phyloP scores from a whole-genome alignment of 2,113 vertebrate species.

The Australoheros scitulus region DNA sequence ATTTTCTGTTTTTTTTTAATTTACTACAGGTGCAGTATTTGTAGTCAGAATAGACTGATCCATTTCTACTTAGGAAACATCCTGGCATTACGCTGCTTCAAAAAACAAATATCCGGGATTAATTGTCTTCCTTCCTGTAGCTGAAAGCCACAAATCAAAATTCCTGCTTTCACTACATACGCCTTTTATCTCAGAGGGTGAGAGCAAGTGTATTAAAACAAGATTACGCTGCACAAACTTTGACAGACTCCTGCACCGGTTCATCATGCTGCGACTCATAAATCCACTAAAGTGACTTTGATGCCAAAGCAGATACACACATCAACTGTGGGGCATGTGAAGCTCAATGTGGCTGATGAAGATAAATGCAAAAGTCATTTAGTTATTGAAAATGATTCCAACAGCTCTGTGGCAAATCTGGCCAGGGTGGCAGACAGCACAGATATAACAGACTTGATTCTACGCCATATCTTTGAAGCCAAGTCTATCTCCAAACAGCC shows the following conservation, averaged over 20 bases:
- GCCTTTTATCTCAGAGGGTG: slow-evolving; percentile 15
- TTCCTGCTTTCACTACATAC: neutral
- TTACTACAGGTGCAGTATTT: neutral
- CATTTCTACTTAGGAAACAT: neutral
- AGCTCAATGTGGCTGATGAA: slow-evolving; percentile 68
- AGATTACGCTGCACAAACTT: slow-evolving; percentile 42
- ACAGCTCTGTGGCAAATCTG: slow-evolving; percentile 58
- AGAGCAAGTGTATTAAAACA: neutral
- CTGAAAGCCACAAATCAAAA: slow-evolving; percentile 16
- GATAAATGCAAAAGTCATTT: slow-evolving; percentile 71
- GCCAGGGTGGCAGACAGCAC: slow-evolving; percentile 57
- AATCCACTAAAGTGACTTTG: slow-evolving; percentile 51
- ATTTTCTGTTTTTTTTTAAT: neutral
- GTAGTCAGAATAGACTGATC: neutral
- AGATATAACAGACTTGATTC: slow-evolving; percentile 62
- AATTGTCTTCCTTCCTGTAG: neutral
- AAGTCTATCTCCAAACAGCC: slow-evolving; percentile 65
- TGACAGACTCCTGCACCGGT: slow-evolving; percentile 31
- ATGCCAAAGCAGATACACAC: slow-evolving; percentile 41
- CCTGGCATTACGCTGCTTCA: neutral
- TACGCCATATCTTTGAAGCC: slow-evolving; percentile 63
- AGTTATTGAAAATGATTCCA: slow-evolving; percentile 53
- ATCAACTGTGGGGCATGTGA: slow-evolving; percentile 48
- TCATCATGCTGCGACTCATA: slow-evolving; percentile 43
- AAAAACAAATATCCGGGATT: neutral